Percentiles rank a stretch among this genome's conserved stretches.
These are phyloP conservation scores for Diarsia dahlii DNA, from an alignment of 2,888 invertebrate species.

Conservation along the genomic window DNA sequence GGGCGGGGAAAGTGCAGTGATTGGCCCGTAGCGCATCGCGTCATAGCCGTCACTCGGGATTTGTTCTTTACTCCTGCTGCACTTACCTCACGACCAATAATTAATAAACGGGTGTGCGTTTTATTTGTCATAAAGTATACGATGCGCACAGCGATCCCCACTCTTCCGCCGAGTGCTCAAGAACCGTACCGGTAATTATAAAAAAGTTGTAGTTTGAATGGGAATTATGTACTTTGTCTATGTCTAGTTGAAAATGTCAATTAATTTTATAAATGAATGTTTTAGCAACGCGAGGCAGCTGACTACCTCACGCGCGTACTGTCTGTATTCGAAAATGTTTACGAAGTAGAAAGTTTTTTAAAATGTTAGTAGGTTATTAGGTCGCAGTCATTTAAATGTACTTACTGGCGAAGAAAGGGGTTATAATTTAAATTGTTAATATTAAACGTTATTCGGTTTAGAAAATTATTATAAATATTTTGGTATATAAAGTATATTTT, in stretches of 20 bases:
- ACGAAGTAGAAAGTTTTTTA: slow-evolving; percentile 6
- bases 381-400: slow-evolving; percentile 47
- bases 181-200: too few relatives aligned
- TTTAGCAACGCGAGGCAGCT: slow-evolving; percentile 16
- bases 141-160: too few relatives aligned
- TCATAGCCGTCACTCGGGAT: too few relatives aligned
- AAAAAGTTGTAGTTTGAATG: slow-evolving; percentile 27
- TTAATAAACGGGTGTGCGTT: too few relatives aligned
- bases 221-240: slow-evolving; percentile 21
- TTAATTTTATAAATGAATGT: slow-evolving; percentile 24
- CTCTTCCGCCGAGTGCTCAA: too few relatives aligned
- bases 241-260: slow-evolving; percentile 26
- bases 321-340: slow-evolving; percentile 16
- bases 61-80: too few relatives aligned
- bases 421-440: slow-evolving; percentile 38
- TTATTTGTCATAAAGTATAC: too few relatives aligned
- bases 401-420: slow-evolving; percentile 50
- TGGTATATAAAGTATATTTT: slow-evolving; percentile 9
- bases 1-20: too few relatives aligned
- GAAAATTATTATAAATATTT: slow-evolving; percentile 54
- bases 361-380: slow-evolving; percentile 29
- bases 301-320: not conserved
- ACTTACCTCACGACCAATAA: too few relatives aligned
- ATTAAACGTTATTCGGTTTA: slow-evolving; percentile 49
- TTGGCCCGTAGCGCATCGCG: too few relatives aligned